Evolutionary conservation across 2,888 invertebrate species (phyloP).

Genomic region (Cactoblastis cactorum): DNA sequence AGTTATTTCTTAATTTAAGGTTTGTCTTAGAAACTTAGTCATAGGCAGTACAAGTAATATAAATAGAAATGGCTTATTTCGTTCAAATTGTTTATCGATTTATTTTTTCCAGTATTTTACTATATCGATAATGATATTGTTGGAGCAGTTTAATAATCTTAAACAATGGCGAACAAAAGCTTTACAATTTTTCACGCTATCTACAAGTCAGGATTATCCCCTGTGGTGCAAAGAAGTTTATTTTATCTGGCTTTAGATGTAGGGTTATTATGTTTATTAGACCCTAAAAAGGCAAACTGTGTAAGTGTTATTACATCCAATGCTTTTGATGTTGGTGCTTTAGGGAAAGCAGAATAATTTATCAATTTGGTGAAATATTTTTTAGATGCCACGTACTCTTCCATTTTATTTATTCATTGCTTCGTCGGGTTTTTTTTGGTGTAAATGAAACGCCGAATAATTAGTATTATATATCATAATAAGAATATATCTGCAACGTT

Average conservation of each 20-base stretch:
- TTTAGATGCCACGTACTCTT: not conserved
- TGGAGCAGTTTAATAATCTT: too few species aligned
- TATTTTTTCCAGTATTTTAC: too few species aligned
- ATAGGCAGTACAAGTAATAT: too few species aligned
- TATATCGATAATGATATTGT: too few species aligned
- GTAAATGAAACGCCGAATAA: not conserved
- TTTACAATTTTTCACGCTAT: not conserved
- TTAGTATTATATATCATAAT: too few species aligned
- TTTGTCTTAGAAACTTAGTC: too few species aligned
- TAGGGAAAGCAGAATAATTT: not conserved
- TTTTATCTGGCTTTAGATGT: constrained; percentile 1
- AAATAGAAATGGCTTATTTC: too few species aligned
- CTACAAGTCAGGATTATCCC: not conserved
- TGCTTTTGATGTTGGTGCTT: not conserved
- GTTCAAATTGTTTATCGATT: too few species aligned
- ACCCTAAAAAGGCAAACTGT: constrained; percentile 1
- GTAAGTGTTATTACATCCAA: constrained; percentile 4
- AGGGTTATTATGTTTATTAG: constrained; percentile 5
- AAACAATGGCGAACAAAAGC: not conserved
- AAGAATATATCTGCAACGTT: not conserved
- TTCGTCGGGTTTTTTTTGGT: too few species aligned
- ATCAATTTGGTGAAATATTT: not conserved
- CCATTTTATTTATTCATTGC: not conserved
- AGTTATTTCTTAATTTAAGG: too few species aligned
- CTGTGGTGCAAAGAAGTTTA: constrained; percentile 3